Evolutionary conservation across 30 jellyfish, hydroid and myxozoan genomes (phyloP), one percentile per base, ranked within the genome.

Genomic region (Aurelia coerulea): DNA sequence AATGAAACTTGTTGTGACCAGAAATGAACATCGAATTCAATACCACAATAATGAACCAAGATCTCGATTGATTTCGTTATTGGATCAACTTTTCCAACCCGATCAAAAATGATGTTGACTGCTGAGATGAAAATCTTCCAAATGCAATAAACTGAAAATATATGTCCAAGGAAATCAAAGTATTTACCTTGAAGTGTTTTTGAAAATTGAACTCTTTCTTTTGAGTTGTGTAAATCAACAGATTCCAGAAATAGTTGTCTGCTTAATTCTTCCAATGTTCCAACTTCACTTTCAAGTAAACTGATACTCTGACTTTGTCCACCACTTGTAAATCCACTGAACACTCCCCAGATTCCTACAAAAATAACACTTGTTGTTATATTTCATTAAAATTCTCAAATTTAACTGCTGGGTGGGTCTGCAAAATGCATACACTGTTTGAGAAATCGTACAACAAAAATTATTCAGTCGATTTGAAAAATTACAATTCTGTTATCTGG

Each of bases 71-170:
- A 90, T 63, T 82, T 86, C 3, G 99, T 95, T n/a, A 95, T 95
- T 4, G 99, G 97, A 65, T 95, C 99, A 12, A 78, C 94, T 76
- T 95, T 95, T 35, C 99, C 99, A 85, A 90, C 97, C 29, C 99
- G 97, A 71, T 95, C 97, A 81, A 95, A 95, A 16, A 95, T 90
- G 73, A 95, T 90, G 82, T 95, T 95, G 35, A 95, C 97, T 7
- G 99, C 91, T 2, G 99, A 95, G 78, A 90, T 89, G 81, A 95
- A 95, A 46, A 95, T 95, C 78, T 95, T 95, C 99, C 99, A 95
- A 5, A 90, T 73, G 88, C 99, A 95, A 86, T 95, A 95, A 8
- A 80, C 73, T 5, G 99, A 95, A 74, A 95, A 95, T 56, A 95
- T 90, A 68, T 95, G 97, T 29, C 99, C 99, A 10, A 90, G 74